phyloP scores from a whole-genome alignment of 2,888 invertebrate species.

The Candidula unifasciata region DNA sequence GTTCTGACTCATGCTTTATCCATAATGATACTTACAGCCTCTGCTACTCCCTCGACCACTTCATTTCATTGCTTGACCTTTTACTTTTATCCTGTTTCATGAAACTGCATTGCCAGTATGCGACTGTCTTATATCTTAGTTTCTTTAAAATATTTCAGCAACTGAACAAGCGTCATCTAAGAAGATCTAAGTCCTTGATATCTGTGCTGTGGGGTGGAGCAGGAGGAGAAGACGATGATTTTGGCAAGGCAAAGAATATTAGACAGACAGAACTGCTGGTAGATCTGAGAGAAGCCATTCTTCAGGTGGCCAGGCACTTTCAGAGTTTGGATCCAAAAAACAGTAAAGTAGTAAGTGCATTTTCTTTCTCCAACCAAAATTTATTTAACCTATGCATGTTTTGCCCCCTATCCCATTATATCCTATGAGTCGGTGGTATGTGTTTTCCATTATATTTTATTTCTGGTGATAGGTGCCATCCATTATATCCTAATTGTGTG shows the following conservation, averaged over 20 bases:
- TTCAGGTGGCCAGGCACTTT: slow-evolving; percentile 96
- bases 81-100: too few species aligned
- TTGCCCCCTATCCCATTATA: too few species aligned
- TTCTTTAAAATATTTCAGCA: slow-evolving; percentile 70
- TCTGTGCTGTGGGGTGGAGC: slow-evolving; percentile 85
- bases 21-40: too few species aligned
- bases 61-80: too few species aligned
- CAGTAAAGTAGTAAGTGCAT: slow-evolving; percentile 79
- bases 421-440: too few species aligned
- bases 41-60: too few species aligned
- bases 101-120: too few species aligned
- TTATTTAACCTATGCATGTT: too few species aligned
- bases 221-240: slow-evolving; percentile 83
- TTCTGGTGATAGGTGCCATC: not conserved
- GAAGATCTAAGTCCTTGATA: slow-evolving; percentile 92
- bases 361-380: not conserved
- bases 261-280: slow-evolving; percentile 98
- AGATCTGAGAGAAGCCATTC: slow-evolving; percentile 96
- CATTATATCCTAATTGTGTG: not conserved
- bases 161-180: slow-evolving; percentile 87
- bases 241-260: slow-evolving; percentile 91
- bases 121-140: too few species aligned
- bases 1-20: too few species aligned
- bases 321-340: slow-evolving; percentile 91
- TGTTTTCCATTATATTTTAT: not conserved